Base-by-base conservation (phyloP, 1,140 invertebrate species). In the Dendroctonus valens region DNA sequence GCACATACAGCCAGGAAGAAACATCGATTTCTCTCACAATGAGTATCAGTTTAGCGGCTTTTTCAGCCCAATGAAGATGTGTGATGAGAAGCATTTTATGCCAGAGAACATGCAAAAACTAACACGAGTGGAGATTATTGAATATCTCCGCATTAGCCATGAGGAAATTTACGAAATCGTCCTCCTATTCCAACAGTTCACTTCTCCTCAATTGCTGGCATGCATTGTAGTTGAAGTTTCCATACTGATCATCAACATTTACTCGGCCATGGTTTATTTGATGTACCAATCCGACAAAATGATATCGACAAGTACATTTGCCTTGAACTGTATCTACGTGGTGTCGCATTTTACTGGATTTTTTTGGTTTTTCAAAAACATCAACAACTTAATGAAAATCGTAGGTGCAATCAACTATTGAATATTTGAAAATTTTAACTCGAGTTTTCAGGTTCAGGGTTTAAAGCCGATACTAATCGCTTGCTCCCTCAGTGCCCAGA, bases 401-500 rank as follows among this genome's bases (percentile, higher is more conserved):
- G 57, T 59, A 59, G 40, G 57, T 38, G 39, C 26, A 40, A 26
- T 55, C 38, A 40, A 11, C 26, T 14, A 5, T 15, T 26, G 26
- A 26, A 26, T 26, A 26, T 26, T 26, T 3, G 26, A 26, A 26
- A 26, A 3, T 26, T 26, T 26, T 26, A 1, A 26, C 26, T 26
- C 26, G n/a, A 55, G n/a, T 44, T 64, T 64, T 46, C n/a, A 64
- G 61, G 38, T 64, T 12, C 14, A 40, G 14, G 14, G 41, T n/a
- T 57, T 64, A 12, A 55, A 57, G n/a, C 12, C 37, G 11, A 64
- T 64, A n/a, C 49, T 64, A 48, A 64, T 57, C 26, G 50, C 12
- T 7, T 64, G 40, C 7, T 12, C 37, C 41, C 14, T 64, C 26
- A 42, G n/a, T 39, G 37, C 42, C 41, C 40, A 44, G 4, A 55